Percentiles rank a stretch among this genome's conserved stretches.
Conservation (phyloP, 2,888 invertebrate genomes). For the Tupiocoris notatus region DNA sequence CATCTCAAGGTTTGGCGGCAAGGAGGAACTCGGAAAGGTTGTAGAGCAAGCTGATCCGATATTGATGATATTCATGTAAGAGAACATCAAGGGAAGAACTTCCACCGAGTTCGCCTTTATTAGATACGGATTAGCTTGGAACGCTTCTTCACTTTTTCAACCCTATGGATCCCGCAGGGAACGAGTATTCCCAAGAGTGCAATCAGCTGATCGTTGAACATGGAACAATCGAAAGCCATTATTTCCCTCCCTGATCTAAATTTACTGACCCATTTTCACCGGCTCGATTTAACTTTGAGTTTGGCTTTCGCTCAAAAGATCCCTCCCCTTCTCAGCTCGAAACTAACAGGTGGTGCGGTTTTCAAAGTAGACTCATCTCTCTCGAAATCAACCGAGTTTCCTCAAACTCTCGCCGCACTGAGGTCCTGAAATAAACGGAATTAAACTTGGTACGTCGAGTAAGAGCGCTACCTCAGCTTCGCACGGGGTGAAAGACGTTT, state of each 20-base stretch:
- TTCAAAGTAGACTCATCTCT: not conserved
- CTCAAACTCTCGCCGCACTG: not conserved
- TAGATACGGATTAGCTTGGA: not conserved
- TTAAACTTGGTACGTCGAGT: not conserved
- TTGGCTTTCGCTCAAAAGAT: too few species aligned
- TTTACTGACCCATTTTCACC: too few species aligned
- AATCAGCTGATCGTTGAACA: too few species aligned
- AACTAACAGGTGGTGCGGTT: too few species aligned
- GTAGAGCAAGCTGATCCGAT: not conserved
- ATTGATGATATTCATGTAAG: not conserved
- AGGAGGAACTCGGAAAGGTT: not conserved
- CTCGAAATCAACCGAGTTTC: not conserved
- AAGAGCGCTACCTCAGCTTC: not conserved
- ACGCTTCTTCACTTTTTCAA: not conserved
- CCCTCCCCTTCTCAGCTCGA: too few species aligned
- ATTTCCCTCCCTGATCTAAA: too few species aligned
- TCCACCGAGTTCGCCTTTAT: not conserved
- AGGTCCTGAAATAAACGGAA: not conserved
- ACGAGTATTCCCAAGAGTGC: too few species aligned
- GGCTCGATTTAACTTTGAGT: too few species aligned
- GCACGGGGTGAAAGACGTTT: not conserved
- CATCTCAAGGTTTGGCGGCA: not conserved
- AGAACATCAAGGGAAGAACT: not conserved
- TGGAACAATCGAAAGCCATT: too few species aligned
- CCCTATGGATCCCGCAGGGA: too few species aligned